These are phyloP conservation scores for Heteromurus nitidus DNA, from an alignment of 2,888 invertebrate genomes.

Conservation along the genomic window DNA sequence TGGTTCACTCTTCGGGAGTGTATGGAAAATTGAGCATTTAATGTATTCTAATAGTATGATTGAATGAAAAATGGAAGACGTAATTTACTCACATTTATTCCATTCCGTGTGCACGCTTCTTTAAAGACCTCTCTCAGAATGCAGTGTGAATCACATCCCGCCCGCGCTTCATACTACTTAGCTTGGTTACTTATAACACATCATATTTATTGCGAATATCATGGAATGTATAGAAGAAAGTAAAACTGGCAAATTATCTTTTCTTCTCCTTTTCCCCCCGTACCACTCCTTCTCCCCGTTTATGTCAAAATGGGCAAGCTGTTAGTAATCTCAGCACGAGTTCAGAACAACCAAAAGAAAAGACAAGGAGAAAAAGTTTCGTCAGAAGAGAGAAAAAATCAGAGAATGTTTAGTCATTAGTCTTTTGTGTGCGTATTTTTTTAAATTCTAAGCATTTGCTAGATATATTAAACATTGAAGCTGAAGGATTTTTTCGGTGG, in stretches of 20 bases:
- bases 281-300: not conserved
- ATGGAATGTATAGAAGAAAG: constrained; percentile 21
- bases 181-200: constrained; percentile 26
- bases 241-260: constrained; percentile 46
- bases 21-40: constrained; percentile 59
- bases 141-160: constrained; percentile 44
- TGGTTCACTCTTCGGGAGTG: constrained; percentile 53
- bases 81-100: constrained; percentile 7
- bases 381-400: not conserved
- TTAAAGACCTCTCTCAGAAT: not conserved
- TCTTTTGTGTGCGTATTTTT: constrained; percentile 40
- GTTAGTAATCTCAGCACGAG: constrained; percentile 55
- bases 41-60: constrained; percentile 64
- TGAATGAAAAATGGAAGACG: constrained; percentile 55
- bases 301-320: not conserved
- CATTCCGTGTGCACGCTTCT: not conserved
- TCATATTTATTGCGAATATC: constrained; percentile 52
- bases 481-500: not conserved
- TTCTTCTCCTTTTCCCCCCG: constrained; percentile 16
- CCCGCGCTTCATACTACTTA: constrained; percentile 2
- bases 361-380: constrained; percentile 34
- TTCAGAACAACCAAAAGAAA: constrained; percentile 18
- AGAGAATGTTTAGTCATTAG: constrained; percentile 58
- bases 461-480: constrained; percentile 52
- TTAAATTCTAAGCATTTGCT: constrained; percentile 46